phyloP scores from a whole-genome alignment of 2,797 vertebrate species.

The Avahi laniger region DNA sequence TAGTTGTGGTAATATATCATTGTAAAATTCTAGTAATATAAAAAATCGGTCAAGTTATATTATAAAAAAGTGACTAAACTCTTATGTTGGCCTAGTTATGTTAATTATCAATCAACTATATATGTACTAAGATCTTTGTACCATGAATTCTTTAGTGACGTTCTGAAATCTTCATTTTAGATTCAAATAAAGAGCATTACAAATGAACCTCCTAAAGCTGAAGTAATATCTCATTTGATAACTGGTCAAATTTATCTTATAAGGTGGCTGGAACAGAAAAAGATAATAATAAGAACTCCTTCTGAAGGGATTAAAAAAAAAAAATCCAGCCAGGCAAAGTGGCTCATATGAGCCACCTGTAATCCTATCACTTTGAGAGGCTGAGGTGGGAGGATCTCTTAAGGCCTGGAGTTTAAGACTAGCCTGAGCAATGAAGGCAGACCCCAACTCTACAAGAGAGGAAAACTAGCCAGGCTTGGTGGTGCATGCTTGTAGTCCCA shows the following conservation, averaged over 20 bases:
- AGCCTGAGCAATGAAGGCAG: too few relatives aligned
- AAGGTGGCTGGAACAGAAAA: slow-evolving; percentile 40
- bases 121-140: background rate
- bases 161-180: background rate
- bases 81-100: background rate
- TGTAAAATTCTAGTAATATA: slow-evolving; percentile 1
- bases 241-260: background rate
- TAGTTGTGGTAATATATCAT: background rate
- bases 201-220: slow-evolving; percentile 36
- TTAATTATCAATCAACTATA: background rate
- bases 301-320: background rate
- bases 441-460: too few relatives aligned
- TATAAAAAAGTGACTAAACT: background rate
- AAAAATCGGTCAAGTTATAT: background rate
- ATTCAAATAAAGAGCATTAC: background rate
- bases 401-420: too few relatives aligned
- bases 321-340: too few relatives aligned
- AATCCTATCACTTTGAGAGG: too few relatives aligned
- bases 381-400: too few relatives aligned
- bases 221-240: slow-evolving; percentile 51
- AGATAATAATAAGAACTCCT: slow-evolving; percentile 40
- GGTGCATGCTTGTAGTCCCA: too few relatives aligned
- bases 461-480: too few relatives aligned
- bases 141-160: background rate
- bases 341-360: too few relatives aligned